Evolutionary conservation across 1,140 invertebrate genomes (phyloP), one percentile per base, ranked within the genome.

Genomic region (Scylla paramamosain): DNA sequence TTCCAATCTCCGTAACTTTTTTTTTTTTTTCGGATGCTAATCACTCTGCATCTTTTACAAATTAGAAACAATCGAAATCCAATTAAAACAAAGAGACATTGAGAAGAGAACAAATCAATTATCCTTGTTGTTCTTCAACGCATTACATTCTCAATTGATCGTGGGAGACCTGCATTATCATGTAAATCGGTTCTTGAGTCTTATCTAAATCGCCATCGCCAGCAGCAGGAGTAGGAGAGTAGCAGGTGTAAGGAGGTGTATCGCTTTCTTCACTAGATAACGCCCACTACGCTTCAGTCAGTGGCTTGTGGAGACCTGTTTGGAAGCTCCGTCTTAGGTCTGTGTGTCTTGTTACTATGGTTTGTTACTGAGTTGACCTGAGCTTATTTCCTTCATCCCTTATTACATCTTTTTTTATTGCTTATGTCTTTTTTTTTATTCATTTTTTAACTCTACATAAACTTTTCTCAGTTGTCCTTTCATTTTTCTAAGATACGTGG

Each of bases 281-380:
- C 20, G 20, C 25, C 16, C 25, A 7, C 10, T 7, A 7, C 67
- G 20, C n/a, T 7, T 8, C 67, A 0, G 12, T 77, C 67, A 77
- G 67, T 77, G 20, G 67, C 67, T 20, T 4, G 12, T 4, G 52
- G 12, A 20, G 52, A 59, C 52, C 12, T 59, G 52, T 12, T 59
- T 2, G 39, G 39, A 6, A 39, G 39, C 39, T 39, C 39, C 39
- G 39, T 39, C 39, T 39, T 39, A 31, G 20, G 89, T 91, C 20
- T 14, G 25, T 91, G 45, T 91, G 28, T 92, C 31, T 31, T 32
- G 31, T 32, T 92, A 82, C 28, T 32, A 31, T 25, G 31, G 48
- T 82, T 32, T 92, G 48, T 77, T 32, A 67, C 31, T 92, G 32
- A 67, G 48, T 92, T 32, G 59, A 82, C 67, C n/a, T 91, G 45